Conservation (phyloP, 1,140 invertebrate species). For the Cyrtorhinus lividipennis region DNA sequence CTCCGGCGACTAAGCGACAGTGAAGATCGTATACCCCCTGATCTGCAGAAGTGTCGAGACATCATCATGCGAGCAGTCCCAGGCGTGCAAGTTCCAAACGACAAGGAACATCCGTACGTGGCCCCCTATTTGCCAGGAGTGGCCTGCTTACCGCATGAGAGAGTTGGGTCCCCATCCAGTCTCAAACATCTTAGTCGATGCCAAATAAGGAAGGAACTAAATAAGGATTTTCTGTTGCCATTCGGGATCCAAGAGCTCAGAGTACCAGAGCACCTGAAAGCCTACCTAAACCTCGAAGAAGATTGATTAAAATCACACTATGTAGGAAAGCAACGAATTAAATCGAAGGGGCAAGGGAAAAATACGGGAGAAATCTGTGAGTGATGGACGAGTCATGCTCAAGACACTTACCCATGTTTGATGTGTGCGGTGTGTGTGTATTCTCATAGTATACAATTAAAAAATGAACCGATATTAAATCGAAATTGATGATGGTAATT, state of each 20-base stretch:
- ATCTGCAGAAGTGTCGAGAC: conserved; percentile 39
- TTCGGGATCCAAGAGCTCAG: conserved; percentile 49
- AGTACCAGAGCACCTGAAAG: conserved; percentile 35
- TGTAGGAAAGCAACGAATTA: too few species aligned
- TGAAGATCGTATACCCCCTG: conserved; percentile 31
- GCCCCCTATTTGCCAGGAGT: conserved; percentile 5
- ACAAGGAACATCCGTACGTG: not conserved
- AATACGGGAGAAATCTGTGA: too few species aligned
- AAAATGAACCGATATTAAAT: too few species aligned
- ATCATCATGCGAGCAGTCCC: conserved; percentile 46
- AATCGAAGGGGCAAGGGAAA: not conserved
- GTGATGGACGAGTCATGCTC: too few species aligned
- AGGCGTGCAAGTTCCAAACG: conserved; percentile 29
- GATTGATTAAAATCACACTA: conserved; percentile 9
- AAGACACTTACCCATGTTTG: too few species aligned
- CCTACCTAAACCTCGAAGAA: conserved; percentile 9
- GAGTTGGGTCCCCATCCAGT: conserved; percentile 16
- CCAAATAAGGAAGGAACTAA: conserved; percentile 44
- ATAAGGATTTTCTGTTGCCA: conserved; percentile 51
- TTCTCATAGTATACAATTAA: too few species aligned
- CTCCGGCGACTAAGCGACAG: conserved; percentile 1
- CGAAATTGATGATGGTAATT: too few species aligned
- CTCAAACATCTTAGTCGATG: conserved; percentile 40
- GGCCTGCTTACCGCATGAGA: conserved; percentile 23
- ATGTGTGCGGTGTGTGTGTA: too few species aligned